Percentiles rank a stretch among this genome's conserved stretches.
Conservation (phyloP, 2,797 vertebrate species). For the Phyllotis vaccarum region DNA sequence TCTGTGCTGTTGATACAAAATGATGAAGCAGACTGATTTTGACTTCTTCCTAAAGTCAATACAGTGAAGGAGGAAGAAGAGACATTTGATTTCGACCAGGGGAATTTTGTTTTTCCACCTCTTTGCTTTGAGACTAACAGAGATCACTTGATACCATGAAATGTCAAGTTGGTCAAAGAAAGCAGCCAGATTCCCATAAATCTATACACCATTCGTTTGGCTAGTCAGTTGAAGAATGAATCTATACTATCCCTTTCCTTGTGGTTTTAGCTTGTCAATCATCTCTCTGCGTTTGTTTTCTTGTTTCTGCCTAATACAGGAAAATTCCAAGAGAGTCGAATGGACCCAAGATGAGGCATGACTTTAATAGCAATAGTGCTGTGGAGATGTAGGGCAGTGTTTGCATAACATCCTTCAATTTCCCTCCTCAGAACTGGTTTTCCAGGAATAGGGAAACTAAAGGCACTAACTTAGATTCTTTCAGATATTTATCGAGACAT, state of each 20-base stretch:
- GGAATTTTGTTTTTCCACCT: constrained; percentile 4
- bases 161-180: background rate
- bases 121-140: constrained; percentile 27
- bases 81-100: constrained; percentile 6
- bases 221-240: background rate
- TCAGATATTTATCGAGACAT: constrained; percentile 25
- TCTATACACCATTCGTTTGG: constrained; percentile 15
- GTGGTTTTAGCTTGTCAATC: background rate
- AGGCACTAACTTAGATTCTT: constrained; percentile 81
- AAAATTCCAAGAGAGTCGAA: background rate
- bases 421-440: constrained; percentile 77
- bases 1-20: constrained; percentile 7
- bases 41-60: background rate
- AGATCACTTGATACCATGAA: background rate
- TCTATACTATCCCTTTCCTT: background rate
- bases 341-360: background rate
- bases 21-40: background rate
- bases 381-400: background rate
- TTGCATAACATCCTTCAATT: constrained; percentile 57
- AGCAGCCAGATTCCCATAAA: constrained; percentile 26
- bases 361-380: constrained; percentile 29
- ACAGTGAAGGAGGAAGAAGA: background rate
- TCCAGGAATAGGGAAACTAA: constrained; percentile 66
- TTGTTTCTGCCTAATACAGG: background rate
- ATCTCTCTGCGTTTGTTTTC: background rate